Percentiles rank a stretch among this genome's conserved stretches.
Evolutionary conservation across 2,888 invertebrate genomes (phyloP).

Genomic region (Machimus atricapillus): DNA sequence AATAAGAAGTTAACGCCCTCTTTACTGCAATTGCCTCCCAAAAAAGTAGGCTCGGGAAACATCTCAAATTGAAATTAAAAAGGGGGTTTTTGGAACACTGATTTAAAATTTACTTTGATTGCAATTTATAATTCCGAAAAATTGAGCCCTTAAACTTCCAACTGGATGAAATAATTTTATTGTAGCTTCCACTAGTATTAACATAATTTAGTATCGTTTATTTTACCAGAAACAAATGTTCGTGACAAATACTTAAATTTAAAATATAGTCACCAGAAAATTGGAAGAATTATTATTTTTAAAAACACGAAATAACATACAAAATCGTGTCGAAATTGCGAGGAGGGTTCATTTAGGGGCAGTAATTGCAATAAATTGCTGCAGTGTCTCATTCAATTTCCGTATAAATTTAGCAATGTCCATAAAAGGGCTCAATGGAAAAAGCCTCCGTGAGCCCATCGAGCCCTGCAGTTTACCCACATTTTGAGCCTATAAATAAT

Average conservation of each 20-base stretch:
- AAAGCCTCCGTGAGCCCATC: not conserved
- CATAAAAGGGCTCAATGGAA: not conserved
- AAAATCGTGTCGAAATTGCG: not conserved
- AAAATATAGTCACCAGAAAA: not conserved
- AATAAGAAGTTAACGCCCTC: too few species aligned
- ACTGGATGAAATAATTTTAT: too few species aligned
- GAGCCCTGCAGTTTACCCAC: not conserved
- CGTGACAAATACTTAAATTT: not conserved
- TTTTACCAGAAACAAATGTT: not conserved
- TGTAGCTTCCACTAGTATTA: too few species aligned
- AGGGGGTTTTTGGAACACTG: too few species aligned
- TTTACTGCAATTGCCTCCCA: too few species aligned
- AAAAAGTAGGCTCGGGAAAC: too few species aligned
- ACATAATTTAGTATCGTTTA: not conserved
- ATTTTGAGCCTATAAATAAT: not conserved
- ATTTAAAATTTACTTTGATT: too few species aligned
- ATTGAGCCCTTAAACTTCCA: too few species aligned
- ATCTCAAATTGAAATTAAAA: too few species aligned
- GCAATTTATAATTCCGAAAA: too few species aligned
- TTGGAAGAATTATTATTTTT: not conserved
- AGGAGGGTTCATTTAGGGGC: not conserved
- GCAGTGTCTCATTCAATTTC: not conserved
- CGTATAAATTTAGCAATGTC: not conserved
- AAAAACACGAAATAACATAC: not conserved
- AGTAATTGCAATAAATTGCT: not conserved